Conservation (phyloP, 1,140 invertebrate genomes). For the Eciton burchellii region DNA sequence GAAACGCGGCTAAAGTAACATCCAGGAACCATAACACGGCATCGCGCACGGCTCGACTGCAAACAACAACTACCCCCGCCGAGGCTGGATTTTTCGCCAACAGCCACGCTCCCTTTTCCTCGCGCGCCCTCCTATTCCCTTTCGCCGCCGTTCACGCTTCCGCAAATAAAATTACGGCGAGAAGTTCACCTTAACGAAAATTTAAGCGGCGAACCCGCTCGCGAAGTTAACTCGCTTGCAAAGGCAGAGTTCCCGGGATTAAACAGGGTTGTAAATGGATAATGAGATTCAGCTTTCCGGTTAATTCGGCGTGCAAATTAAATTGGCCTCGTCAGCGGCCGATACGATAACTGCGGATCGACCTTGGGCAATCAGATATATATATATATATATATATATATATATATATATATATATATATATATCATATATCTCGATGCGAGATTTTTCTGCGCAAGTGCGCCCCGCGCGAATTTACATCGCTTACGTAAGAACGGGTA, state of each 20-base stretch:
- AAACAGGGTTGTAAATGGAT: conserved; percentile 13
- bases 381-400: no score
- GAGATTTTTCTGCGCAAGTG: no score
- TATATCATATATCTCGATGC: no score
- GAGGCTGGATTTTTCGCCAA: conserved; percentile 21
- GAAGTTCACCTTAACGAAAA: conserved; percentile 51
- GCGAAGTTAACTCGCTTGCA: conserved; percentile 18
- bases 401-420: no score
- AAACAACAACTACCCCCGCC: not conserved
- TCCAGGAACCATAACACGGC: conserved; percentile 42
- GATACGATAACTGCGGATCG: conserved; percentile 14
- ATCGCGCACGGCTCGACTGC: conserved; percentile 25
- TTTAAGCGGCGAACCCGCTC: conserved; percentile 32
- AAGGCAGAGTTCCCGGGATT: conserved; percentile 32
- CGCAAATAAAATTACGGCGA: conserved; percentile 36
- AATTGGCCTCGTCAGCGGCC: not conserved
- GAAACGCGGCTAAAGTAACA: conserved; percentile 27
- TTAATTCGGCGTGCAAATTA: conserved; percentile 27
- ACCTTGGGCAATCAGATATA: no score
- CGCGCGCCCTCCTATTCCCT: no score
- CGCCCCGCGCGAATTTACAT: not conserved
- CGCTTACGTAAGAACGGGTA: not conserved
- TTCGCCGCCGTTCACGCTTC: not conserved
- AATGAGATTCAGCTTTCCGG: conserved; percentile 12
- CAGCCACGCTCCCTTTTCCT: not conserved